These are phyloP conservation scores for Corythornis vintsioides DNA, from an alignment of 2,113 vertebrate species.

Conservation along the genomic window DNA sequence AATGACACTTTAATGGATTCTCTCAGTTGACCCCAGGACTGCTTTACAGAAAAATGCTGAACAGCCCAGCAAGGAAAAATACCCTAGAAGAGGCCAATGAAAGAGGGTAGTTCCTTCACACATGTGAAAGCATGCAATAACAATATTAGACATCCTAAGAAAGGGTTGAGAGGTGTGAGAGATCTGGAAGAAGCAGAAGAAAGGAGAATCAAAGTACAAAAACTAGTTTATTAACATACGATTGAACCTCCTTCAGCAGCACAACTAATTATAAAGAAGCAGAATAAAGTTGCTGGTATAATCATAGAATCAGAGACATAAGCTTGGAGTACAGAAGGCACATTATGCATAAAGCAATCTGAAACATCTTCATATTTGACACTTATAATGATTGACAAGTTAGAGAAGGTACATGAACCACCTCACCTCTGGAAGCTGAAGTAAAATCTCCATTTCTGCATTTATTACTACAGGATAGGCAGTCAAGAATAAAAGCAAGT, in stretches of 20 bases:
- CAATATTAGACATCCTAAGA: background rate
- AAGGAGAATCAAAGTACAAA: background rate
- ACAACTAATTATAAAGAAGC: background rate
- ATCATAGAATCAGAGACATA: background rate
- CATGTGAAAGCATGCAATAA: background rate
- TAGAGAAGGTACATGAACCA: background rate
- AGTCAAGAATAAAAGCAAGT: background rate
- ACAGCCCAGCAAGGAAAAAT: background rate
- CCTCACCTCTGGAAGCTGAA: background rate
- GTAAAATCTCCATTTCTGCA: background rate
- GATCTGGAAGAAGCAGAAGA: background rate
- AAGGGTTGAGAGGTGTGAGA: background rate
- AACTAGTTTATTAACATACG: background rate
- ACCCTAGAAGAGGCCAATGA: background rate
- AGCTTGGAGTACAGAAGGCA: background rate
- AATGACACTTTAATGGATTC: background rate
- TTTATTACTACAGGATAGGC: background rate
- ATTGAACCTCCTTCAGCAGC: background rate
- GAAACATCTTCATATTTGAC: background rate
- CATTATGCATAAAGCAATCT: background rate
- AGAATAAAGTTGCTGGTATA: background rate
- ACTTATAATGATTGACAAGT: background rate
- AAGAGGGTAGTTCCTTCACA: background rate
- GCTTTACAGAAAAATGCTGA: background rate
- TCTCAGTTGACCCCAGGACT: accelerated